phyloP scores from a whole-genome alignment of 30 jellyfish, hydroid and myxozoan genomes.

The Aurelia sp. region DNA sequence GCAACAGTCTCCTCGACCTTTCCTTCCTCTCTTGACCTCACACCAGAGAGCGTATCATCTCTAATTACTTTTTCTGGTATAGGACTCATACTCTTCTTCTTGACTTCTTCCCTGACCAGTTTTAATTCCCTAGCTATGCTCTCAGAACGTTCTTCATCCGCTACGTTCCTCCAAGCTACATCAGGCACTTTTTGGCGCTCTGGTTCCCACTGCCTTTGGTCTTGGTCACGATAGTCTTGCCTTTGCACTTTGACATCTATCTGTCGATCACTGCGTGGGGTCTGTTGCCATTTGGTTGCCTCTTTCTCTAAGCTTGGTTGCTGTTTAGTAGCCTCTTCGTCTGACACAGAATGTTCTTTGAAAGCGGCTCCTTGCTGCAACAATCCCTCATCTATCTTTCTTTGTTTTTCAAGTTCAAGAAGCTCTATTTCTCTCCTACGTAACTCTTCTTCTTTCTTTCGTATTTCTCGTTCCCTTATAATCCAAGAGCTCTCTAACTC shows the following conservation, averaged over 20 bases:
- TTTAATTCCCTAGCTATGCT: neutral
- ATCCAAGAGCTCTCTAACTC: conserved; percentile 11
- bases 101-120: neutral
- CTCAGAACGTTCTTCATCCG: neutral
- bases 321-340: neutral
- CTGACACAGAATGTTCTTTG: conserved; percentile 2
- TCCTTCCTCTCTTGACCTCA: no score
- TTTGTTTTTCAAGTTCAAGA: conserved; percentile 61
- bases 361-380: neutral
- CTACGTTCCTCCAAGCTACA: no score
- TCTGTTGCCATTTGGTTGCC: neutral
- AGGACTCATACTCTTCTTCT: neutral
- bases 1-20: no score
- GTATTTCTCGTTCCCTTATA: conserved; percentile 35
- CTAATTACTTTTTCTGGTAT: neutral
- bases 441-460: conserved; percentile 38
- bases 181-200: neutral
- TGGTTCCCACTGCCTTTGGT: no score
- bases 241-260: neutral
- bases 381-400: neutral
- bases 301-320: conserved; percentile 1
- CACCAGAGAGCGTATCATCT: no score
- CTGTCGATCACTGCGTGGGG: neutral
- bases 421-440: conserved; percentile 45
- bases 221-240: no score